Conservation (phyloP, 2,797 vertebrate species). For the Scyliorhinus canicula region DNA sequence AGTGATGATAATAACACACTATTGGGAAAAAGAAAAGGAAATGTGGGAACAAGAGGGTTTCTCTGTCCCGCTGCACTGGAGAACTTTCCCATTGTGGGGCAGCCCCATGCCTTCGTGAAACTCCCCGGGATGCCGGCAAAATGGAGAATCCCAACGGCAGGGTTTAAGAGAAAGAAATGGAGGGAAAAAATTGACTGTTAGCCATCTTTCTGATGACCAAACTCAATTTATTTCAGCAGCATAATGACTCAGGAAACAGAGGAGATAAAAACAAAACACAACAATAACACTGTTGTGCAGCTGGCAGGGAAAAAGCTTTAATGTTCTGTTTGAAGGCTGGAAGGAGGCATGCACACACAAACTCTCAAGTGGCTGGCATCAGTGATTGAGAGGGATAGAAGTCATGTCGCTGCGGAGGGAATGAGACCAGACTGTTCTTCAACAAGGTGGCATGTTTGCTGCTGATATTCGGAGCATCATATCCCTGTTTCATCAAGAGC, state of each 20-base stretch:
- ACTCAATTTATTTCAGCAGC: neutral
- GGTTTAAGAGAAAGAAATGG: neutral
- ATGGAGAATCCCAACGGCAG: too few species aligned
- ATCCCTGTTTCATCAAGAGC: neutral
- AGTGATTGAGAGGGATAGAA: neutral
- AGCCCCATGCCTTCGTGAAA: too few species aligned
- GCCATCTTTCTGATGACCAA: neutral
- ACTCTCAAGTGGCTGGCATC: neutral
- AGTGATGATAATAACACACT: too few species aligned
- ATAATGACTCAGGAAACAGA: neutral
- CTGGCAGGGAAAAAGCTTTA: neutral
- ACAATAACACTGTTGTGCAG: neutral
- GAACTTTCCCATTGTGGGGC: too few species aligned
- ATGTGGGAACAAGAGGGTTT: neutral
- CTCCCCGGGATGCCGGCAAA: too few species aligned
- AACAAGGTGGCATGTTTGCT: neutral
- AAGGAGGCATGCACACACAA: neutral
- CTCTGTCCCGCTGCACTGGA: too few species aligned
- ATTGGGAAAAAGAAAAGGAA: too few species aligned
- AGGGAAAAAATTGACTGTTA: neutral
- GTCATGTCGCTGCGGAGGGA: neutral
- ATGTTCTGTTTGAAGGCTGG: neutral
- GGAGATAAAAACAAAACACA: neutral
- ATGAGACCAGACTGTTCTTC: neutral
- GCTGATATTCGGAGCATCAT: neutral